Base-by-base conservation (phyloP, 37 sponge, comb jelly and placozoan species). In the Bolinopsis microptera region DNA sequence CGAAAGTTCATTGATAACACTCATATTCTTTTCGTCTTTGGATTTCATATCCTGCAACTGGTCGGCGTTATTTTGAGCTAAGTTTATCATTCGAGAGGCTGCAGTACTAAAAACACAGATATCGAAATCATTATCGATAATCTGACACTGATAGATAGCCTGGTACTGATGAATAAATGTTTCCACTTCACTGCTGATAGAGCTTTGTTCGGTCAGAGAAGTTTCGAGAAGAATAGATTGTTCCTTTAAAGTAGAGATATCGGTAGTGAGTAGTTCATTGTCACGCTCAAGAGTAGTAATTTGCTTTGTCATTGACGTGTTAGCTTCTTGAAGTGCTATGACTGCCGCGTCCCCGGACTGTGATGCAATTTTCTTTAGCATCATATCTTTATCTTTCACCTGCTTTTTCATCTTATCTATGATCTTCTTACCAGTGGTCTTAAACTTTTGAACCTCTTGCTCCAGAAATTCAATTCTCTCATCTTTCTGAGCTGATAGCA, bases 371-470 rank as follows among this genome's bases (percentile, higher is more conserved):
- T 40, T 38, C 35, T 86, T 86, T 1, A 86, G 23, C 0, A n/a
- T 2, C 9, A 24, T 28, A 26, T 86, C 90, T 86, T 86, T 86
- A 0, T 38, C 90, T 38, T 41, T 86, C 30, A 33, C 3, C 27
- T 86, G 36, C 27, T 40, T 86, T 48, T 39, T 86, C 2, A 41
- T 40, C 61, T 41, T 86, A n/a, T 86, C 90, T 3, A 86, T 41
- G 30, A 86, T 41, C 48, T 86, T 86, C 61, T 86, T 86, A 24
- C 90, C 90, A 0, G 41, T 2, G 41, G 90, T 41, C 36, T 86
- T 86, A 27, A 86, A 27, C 90, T 86, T 86, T 23, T 86, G 90
- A 5, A 28, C 32, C 1, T 39, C 31, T 86, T 39, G 22, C 26
- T 86, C 31, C 61, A 86, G 90, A 9, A n/a, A 2, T 26, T 41